These are phyloP conservation scores for Cataglyphis livida DNA, from an alignment of 2,888 invertebrate genomes.

Conservation along the genomic window DNA sequence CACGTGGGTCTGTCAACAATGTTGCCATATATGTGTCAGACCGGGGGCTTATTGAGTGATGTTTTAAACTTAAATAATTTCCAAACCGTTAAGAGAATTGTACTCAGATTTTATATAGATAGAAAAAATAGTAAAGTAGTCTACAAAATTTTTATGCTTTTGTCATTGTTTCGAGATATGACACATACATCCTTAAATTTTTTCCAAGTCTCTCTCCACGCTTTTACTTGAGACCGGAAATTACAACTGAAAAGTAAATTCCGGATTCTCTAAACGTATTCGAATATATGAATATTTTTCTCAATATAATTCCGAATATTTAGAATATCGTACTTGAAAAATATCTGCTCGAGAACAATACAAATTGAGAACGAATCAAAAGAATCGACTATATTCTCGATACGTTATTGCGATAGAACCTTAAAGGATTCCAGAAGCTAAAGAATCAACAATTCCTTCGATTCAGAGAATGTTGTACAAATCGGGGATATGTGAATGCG, in stretches of 20 bases:
- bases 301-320: constrained; percentile 7
- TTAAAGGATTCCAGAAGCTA: neutral
- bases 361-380: neutral
- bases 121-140: too few species aligned
- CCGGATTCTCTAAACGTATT: neutral
- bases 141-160: too few species aligned
- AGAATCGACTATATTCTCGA: neutral
- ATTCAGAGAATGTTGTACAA: neutral
- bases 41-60: too few species aligned
- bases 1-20: too few species aligned
- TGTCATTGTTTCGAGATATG: too few species aligned
- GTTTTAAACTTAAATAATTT: too few species aligned
- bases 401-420: neutral
- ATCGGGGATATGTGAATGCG: neutral
- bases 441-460: neutral
- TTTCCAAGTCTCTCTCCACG: neutral
- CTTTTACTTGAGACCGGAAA: neutral
- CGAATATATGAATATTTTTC: neutral
- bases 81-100: too few species aligned
- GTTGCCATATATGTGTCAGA: too few species aligned
- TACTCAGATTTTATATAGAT: too few species aligned
- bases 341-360: neutral
- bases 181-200: neutral
- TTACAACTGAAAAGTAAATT: neutral
- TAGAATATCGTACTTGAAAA: neutral